Evolutionary conservation across 2,113 vertebrate genomes (phyloP).

Genomic region (Gorilla gorilla): DNA sequence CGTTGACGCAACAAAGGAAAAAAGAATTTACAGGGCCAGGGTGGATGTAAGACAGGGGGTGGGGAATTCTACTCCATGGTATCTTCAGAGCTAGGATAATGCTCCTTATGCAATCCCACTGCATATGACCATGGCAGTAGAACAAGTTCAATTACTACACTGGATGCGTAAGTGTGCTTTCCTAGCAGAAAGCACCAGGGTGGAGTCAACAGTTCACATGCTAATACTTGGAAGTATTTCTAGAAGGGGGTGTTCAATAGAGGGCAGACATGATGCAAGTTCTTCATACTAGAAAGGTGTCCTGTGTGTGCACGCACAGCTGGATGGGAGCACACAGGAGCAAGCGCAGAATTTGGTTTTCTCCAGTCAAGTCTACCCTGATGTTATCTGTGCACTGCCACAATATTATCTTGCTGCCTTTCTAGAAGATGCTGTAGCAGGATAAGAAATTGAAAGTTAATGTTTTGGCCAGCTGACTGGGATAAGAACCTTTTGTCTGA

Average conservation of each 20-base stretch:
- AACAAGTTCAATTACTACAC: conserved; percentile 62
- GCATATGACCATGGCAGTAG: conserved; percentile 68
- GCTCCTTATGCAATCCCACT: conserved; percentile 74
- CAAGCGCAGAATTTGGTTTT: conserved; percentile 72
- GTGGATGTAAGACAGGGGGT: background rate
- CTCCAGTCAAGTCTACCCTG: conserved; percentile 82
- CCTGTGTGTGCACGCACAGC: conserved; percentile 69
- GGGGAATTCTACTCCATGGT: conserved; percentile 44
- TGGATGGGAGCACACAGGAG: conserved; percentile 70
- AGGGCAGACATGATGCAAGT: conserved; percentile 66
- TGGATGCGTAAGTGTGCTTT: conserved; percentile 62
- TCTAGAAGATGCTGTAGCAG: conserved; percentile 78
- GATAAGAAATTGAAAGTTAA: conserved; percentile 70
- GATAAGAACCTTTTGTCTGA: conserved; percentile 68
- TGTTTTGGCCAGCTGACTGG: conserved; percentile 74
- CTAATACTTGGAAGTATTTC: conserved; percentile 62
- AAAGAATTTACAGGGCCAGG: conserved; percentile 59
- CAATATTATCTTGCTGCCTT: conserved; percentile 78
- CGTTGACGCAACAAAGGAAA: conserved; percentile 79
- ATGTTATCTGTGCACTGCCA: conserved; percentile 57
- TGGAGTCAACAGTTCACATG: conserved; percentile 61
- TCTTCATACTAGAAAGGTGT: conserved; percentile 77
- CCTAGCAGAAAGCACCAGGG: conserved; percentile 79
- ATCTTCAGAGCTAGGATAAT: conserved; percentile 81
- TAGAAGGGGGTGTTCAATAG: conserved; percentile 51